Evolutionary conservation across 2,797 vertebrate species (phyloP).

Genomic region (Chelonia mydas): DNA sequence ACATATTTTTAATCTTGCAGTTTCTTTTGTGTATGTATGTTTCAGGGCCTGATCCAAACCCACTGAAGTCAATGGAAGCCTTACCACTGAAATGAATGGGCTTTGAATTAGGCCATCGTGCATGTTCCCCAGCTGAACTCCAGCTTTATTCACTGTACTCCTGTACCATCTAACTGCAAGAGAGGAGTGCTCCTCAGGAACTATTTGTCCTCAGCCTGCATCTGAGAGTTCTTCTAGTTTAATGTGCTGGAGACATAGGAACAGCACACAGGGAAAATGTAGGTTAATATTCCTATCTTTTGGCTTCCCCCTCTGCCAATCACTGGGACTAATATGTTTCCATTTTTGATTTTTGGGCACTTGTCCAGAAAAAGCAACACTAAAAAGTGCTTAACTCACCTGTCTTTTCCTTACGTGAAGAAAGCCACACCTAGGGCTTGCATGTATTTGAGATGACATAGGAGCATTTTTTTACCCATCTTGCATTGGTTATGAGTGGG

Average conservation of each 20-base stretch:
- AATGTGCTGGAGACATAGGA: conserved; percentile 16
- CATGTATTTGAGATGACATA: conserved; percentile 7
- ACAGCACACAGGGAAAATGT: neutral
- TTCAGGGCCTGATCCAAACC: neutral
- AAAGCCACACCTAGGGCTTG: conserved; percentile 2
- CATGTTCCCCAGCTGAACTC: neutral
- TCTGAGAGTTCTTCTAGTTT: conserved; percentile 27
- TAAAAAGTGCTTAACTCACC: neutral
- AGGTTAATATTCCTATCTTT: conserved; percentile 5
- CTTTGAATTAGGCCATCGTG: neutral
- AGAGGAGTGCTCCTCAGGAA: neutral
- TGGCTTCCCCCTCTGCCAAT: conserved; percentile 12
- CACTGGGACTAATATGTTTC: conserved; percentile 9
- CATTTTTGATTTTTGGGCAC: conserved; percentile 42
- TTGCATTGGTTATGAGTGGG: neutral
- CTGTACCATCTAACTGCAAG: neutral
- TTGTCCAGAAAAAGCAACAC: conserved; percentile 22
- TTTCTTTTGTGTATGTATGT: conserved; percentile 6
- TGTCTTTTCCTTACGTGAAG: neutral
- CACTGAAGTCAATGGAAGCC: neutral
- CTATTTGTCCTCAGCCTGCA: conserved; percentile 4
- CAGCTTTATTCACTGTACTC: neutral
- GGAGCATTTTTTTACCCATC: neutral
- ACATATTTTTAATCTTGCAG: neutral
- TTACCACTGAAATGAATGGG: neutral